Evolutionary conservation across 1,140 invertebrate species (phyloP), one percentile per base, ranked within the genome.

Genomic region (Heliconius nattereri): DNA sequence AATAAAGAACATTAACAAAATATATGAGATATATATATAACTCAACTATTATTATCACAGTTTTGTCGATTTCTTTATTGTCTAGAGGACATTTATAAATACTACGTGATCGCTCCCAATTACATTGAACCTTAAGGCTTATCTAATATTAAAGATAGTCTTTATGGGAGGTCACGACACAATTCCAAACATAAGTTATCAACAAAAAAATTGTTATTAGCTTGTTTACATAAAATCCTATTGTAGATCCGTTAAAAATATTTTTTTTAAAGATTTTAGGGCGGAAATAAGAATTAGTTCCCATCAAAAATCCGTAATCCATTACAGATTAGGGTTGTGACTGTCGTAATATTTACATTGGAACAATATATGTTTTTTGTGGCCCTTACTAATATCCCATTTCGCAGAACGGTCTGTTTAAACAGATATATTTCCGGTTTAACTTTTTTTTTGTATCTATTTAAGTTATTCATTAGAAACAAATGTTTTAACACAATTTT

Each of bases 321-420:
- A 78, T 75, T 54, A 75, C 60, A 72, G 76, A 81, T 81, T 82
- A 79, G 57, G 37, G 73, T 76, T 78, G 79, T 60, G 71, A 73
- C 57, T 73, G 75, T 80, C 78, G 72, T 16, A 78, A 79, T 80
- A 75, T 83, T 83, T 85, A 80, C 57, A 75, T 79, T 79, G 72
- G 71, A 84, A 81, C 71, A 81, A 82, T 83, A 76, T 45, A 80
- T 80, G 74, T 76, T 66, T 82, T 81, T 82, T 81, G 73, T 72
- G 75, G 23, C 73, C 74, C 74, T 72, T 79, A 60, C 60, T 84
- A 84, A 85, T 84, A 74, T 60, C 66, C 71, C 71, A 80, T 81
- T 91, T 90, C 90, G 88, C 84, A 85, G 89, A 90, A 91, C 88
- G 86, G 70, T 78, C 52, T 87, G 86, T 90, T 90, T 85, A 87